Base-by-base conservation (phyloP, 2,113 vertebrate genomes). In the Pyrgilauda ruficollis region DNA sequence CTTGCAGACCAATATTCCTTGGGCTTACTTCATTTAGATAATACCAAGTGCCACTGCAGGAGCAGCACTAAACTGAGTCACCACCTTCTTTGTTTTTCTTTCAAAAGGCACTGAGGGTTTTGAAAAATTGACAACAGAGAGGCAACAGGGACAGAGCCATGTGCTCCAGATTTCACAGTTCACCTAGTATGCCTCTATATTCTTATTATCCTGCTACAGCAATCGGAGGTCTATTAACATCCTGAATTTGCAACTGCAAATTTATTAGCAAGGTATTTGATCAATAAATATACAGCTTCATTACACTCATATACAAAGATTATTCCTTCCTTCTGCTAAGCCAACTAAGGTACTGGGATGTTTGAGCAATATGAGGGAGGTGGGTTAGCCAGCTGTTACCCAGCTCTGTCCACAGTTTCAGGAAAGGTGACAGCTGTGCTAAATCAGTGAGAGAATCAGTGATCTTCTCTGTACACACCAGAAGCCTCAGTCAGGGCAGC, bases 51-150 rank as follows among this genome's bases (percentile, higher is more conserved):
- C 33, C 62, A 69, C 41, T 77, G 87, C 63, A 93, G 75, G 81
- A 85, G 55, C 44, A 75, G 49, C 77, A 81, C 61, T 90, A 90
- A 95, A 95, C 31, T 76, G 80, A 94, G 82, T 72, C 64, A 89
- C 37, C 53, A 81, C 28, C 73, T 89, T 92, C 83, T 87, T 5
- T 88, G 56, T 49, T 79, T 89, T 77, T 55, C 66, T 87, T 92
- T 69, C 83, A 92, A 90, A 94, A 95, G 46, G 61, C 64, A 74
- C 47, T 1, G 3, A 78, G 53, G 35, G 16, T 72, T 93, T 81
- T 89, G 77, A 68, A 93, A 94, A 90, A 53, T 21, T 78, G 47
- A 24, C 68, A 88, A 66, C 11, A 62, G 52, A 94, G 67, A 74
- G 9, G n/a, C 12, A 68, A 63, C 0, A 0, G 24, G 41, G 46